Base-by-base conservation (phyloP, 2,888 invertebrate genomes). In the Thecocarcelia acutangulata region DNA sequence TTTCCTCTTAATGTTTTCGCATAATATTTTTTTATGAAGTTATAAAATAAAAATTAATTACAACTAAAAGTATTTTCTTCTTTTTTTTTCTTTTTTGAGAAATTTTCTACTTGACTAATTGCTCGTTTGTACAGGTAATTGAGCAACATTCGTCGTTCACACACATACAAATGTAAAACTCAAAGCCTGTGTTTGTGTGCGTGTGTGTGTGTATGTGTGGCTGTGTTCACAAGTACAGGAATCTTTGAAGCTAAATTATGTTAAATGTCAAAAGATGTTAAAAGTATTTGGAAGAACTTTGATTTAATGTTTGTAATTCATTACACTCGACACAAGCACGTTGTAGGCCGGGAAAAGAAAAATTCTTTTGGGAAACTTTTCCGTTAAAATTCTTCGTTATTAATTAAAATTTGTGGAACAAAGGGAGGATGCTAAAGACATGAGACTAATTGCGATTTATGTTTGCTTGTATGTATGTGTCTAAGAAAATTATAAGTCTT, bases 41-140 rank as follows among this genome's bases (percentile, higher is more conserved):
- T 82, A 33, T 64, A 58, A 78, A 73, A 78, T 82, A 74, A 70
- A 82, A 82, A 82, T 78, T 82, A 82, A 82, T 82, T 82, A 82
- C 77, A 78, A 82, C 74, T 82, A 64, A 82, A 82, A 78, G 74
- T 59, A 82, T 77, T 81, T 81, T 54, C 68, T 33, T 46, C 37
- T 44, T 52, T 63, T 17, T 58, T 5, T 33, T 54, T 21, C 42
- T 59, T 72, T 42, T 33, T 48, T 15, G 19, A 64, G 44, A 70
- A 37, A 69, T 78, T 73, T 79, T 59, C 74, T 68, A 76, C 63
- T 69, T 77, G 77, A 78, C 74, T 82, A 82, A 78, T 82, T 82
- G 77, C 63, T 52, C 69, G 74, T 48, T 82, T 74, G 69, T 61
- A 64, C 37, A 74, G 58, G 82, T 82, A 78, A 74, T 74, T 82